Evolutionary conservation across 2,113 vertebrate species (phyloP), one percentile per base, ranked within the genome.

Genomic region (Cynopterus brachyotis): DNA sequence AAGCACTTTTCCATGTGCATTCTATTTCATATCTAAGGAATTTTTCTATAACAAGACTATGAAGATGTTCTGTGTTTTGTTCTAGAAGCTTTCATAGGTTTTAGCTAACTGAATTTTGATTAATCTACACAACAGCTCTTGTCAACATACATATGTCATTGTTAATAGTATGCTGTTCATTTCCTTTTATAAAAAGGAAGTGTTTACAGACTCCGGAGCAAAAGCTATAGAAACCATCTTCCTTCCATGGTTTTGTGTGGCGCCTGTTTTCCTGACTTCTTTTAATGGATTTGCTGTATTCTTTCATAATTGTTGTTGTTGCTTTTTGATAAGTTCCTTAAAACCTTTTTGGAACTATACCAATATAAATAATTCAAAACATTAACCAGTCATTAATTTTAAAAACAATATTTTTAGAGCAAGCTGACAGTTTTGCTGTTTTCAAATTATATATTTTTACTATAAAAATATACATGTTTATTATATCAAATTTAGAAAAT

Each of bases 371-470:
- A 73, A 73, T 73, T 89, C 10, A 42, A 89, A 84, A 85, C 26
- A 72, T 89, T 84, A 80, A 80, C 24, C 47, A 66, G 70, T 20
- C 67, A 70, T 96, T 92, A 57, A 82, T 96, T 95, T 96, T 95
- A 91, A 94, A 85, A 82, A 83, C 30, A 87, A 8, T 88, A 89
- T 66, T 93, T 93, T 96, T 83, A 95, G 13, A 82, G 22, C 59
- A 96, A 93, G 17, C 85, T 80, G 35, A 90, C 35, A 55, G 17
- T 76, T 96, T 78, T 94, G 16, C 82, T 82, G 32, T 89, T 96
- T 93, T 72, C 17, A 96, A 91, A 53, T 76, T 90, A 75, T 11
- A 3, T 89, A 73, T 72, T 90, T 82, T 76, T 88, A 57, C 81
- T 73, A 11, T 80, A 79, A 96, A 96, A 87, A 84, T 64, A 89